Base-by-base conservation (phyloP, 2,797 vertebrate species). In the Sebastes minor region DNA sequence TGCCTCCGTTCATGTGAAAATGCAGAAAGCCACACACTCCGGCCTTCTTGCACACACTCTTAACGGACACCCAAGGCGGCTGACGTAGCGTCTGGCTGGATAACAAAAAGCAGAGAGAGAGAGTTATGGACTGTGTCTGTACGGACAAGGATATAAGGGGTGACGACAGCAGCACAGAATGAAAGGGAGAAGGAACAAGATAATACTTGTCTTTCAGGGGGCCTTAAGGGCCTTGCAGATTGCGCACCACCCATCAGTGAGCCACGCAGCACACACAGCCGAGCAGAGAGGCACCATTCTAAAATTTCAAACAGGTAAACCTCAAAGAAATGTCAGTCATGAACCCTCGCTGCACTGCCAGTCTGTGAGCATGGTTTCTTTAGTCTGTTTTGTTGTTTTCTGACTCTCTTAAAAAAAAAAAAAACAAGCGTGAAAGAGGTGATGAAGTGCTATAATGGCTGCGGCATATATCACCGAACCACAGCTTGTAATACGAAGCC, bases 21-120 rank as follows among this genome's bases (percentile, higher is more conserved):
- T 49, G 33, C 27, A 69, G 61, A 63, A 64, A 78, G 64, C 20
- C 30, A 66, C 82, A 74, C 28, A 20, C 42, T 0, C 42, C 49
- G 14, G 62, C 69, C 35, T 60, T 12, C 55, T 59, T 63, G 63
- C 75, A 52, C 32, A 53, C 46, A 25, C 27, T 14, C 5, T 8
- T 14, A 4, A 52, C 20, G 7, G n/a, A 59, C 11, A 33, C 35
- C 59, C 25, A 38, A 32, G 67, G 76, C 23, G 69, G 69, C 38
- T 92, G 89, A 85, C 76, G 71, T 81, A 74, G 33, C 3, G 82
- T 90, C 85, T 88, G 81, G 32, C 10, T n/a, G 64, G 55, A 28
- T 25, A 74, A 72, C 27, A 56, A 60, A 71, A 64, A 76, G 32
- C 60, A 4, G 64, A 74, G 56, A 49, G 35, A 4, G 65, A 74